Conservation (phyloP, 1,140 invertebrate genomes). For the Drosophila orena region DNA sequence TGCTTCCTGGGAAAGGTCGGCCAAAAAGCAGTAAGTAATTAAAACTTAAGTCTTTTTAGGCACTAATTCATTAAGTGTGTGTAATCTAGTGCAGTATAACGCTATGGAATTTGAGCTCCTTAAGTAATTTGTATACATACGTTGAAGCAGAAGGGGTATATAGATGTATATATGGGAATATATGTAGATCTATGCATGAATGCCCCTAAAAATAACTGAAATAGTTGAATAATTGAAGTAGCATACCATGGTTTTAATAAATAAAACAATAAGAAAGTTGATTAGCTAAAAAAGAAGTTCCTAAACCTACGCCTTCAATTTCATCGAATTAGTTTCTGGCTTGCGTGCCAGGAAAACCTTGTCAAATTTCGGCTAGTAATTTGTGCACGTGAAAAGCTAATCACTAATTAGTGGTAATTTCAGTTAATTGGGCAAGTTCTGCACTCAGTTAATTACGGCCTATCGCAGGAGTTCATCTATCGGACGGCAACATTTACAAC, state of each 20-base stretch:
- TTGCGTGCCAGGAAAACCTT: slow-evolving; percentile 60
- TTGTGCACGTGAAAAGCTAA: slow-evolving; percentile 55
- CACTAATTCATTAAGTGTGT: not conserved
- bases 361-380: slow-evolving; percentile 30
- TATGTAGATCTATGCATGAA: too few relatives aligned
- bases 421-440: slow-evolving; percentile 50
- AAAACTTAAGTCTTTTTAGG: not conserved
- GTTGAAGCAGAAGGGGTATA: too few relatives aligned
- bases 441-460: slow-evolving; percentile 14
- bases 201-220: too few relatives aligned
- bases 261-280: not conserved
- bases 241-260: not conserved
- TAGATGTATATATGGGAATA: too few relatives aligned
- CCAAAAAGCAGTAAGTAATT: slow-evolving; percentile 22
- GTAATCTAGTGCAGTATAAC: too few relatives aligned
- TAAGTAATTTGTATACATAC: too few relatives aligned
- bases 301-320: not conserved
- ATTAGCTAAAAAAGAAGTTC: not conserved
- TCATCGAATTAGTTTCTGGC: not conserved
- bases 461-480: slow-evolving; percentile 34
- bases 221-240: too few relatives aligned
- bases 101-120: too few relatives aligned
- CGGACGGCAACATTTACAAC: slow-evolving; percentile 63
- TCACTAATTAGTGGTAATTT: slow-evolving; percentile 59
- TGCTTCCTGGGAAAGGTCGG: not conserved